Base-by-base conservation (phyloP, 2,888 invertebrate species). In the Tenthredo livida region DNA sequence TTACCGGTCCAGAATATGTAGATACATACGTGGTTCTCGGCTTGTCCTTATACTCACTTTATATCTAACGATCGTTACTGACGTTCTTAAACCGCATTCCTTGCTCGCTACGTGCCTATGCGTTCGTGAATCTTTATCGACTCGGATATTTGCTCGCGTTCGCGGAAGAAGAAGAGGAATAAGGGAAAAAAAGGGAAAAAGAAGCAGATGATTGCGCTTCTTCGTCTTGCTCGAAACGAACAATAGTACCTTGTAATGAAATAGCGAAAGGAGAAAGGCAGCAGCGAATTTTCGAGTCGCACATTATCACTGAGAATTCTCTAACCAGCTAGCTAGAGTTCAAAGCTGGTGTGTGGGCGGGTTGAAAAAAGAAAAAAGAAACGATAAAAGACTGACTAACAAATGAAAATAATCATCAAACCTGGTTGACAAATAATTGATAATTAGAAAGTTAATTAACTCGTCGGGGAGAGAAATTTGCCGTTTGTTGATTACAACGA, bases 81-180 rank as follows among this genome's bases (percentile, higher is more conserved):
- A 73, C 43, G 73, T 73, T 47, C 25, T 73, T 73, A 21, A 73
- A 73, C 73, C 73, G 73, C 47, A 73, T 73, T 73, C 73, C 73
- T 73, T 73, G 47, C 73, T 47, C 25, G 12, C 61, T 61, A 61
- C 25, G n/a, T 25, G 25, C n/a, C 50, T 50, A 61, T 61, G 10
- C 10, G 3, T 43, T 10, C 33, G 21, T 40, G 73, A 73, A 40
- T 40, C 21, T 21, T 21, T n/a, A 73, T 21, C 47, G 40, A 70
- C 12, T 33, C 7, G 15, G 1, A 12, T 70, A 7, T 70, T 37
- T 37, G 33, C 70, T 17, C 70, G 33, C 29, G 65, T 67, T 21
- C 15, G 29, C 21, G 50, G 6, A 67, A 67, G 12, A 17, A 29
- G 3, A 29, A 15, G 15, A 29, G 5, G 15, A 9, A 25, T 4